Conservation (phyloP, 1,140 invertebrate genomes). For the Trachelipus rathkii region DNA sequence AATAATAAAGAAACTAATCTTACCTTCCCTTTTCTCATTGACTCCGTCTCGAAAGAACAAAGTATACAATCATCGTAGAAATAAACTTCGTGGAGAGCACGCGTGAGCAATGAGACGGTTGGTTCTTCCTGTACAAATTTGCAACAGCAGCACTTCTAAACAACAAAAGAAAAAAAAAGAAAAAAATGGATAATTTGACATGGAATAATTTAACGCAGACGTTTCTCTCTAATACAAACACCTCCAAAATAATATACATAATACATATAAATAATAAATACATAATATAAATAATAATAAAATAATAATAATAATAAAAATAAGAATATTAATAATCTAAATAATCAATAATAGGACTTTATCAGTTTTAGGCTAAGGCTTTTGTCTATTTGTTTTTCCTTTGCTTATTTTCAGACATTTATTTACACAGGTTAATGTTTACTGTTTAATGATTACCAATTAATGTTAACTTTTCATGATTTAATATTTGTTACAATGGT, state of each 20-base stretch:
- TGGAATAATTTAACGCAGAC: neutral
- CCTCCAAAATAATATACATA: neutral
- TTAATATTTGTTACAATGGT: no score
- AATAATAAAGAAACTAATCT: neutral
- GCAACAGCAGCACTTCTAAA: constrained; percentile 64
- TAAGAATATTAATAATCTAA: no score
- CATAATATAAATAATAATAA: no score
- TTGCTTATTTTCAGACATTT: no score
- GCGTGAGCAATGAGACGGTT: constrained; percentile 86
- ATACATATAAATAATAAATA: neutral
- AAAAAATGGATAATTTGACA: neutral
- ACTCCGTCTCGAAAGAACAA: constrained; percentile 80
- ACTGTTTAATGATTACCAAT: no score
- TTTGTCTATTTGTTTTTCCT: no score
- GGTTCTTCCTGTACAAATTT: constrained; percentile 78
- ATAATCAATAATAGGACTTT: no score
- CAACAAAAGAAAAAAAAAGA: neutral
- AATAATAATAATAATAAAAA: no score
- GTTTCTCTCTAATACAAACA: neutral
- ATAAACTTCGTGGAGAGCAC: constrained; percentile 89
- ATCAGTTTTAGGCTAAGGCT: no score
- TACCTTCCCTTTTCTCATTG: constrained; percentile 77
- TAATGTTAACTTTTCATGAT: no score
- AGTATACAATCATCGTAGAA: constrained; percentile 87
- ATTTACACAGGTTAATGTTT: no score